phyloP scores from a whole-genome alignment of 2,888 invertebrate species.

The Pterostichus madidus region DNA sequence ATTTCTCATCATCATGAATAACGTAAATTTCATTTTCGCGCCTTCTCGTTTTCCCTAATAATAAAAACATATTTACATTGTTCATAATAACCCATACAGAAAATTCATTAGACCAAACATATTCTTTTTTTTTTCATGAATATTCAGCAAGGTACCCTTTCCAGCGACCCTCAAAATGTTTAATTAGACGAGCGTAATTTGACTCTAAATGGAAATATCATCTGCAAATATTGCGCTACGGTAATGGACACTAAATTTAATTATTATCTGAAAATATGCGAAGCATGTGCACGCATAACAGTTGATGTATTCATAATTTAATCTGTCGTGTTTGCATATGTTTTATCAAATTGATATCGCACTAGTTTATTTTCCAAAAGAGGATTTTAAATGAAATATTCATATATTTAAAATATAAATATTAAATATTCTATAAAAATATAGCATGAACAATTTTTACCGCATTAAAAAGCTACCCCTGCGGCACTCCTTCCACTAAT shows the following conservation, averaged over 20 bases:
- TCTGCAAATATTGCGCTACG: slow-evolving; percentile 20
- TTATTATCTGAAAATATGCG: slow-evolving; percentile 16
- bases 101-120: slow-evolving; percentile 35
- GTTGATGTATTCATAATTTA: slow-evolving; percentile 29
- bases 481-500: no score
- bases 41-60: not conserved
- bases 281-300: not conserved
- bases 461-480: no score
- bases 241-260: slow-evolving; percentile 10
- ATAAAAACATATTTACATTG: slow-evolving; percentile 41
- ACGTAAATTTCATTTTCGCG: not conserved
- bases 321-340: slow-evolving; percentile 30
- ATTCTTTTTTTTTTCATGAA: slow-evolving; percentile 33
- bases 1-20: not conserved
- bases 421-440: not conserved
- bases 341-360: slow-evolving; percentile 21
- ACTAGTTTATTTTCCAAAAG: not conserved
- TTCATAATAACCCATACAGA: slow-evolving; percentile 30
- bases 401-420: not conserved
- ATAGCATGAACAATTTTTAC: not conserved
- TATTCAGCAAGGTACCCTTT: slow-evolving; percentile 33
- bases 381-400: not conserved
- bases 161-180: slow-evolving; percentile 32
- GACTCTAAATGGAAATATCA: slow-evolving; percentile 32
- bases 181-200: slow-evolving; percentile 29